Evolutionary conservation across 2,888 invertebrate species (phyloP), one percentile per base, ranked within the genome.

Genomic region (Nemotelus pantherinus): DNA sequence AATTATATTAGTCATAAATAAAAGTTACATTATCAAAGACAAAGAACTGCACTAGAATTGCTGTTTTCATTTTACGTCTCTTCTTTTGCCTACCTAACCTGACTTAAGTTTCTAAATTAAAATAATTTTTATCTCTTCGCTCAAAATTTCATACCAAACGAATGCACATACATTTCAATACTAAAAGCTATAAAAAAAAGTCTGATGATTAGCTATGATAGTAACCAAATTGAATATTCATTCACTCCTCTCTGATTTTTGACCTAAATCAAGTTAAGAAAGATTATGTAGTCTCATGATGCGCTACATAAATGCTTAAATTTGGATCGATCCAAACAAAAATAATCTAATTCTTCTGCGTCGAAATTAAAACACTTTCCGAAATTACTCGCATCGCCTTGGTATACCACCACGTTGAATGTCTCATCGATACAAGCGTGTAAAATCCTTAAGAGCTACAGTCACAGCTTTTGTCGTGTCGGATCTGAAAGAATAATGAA

Each of bases 351-450:
- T 60, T 25, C 5, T 74, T n/a, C 50, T 60, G 48, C 45, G 25
- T 25, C 25, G 25, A 25, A 25, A 25, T 65, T 39, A 9, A 65
- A 65, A 44, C 6, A 65, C 63, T 65, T 65, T 25, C 25, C 25
- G 65, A 47, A 65, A 39, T 9, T 43, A 45, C 10, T 47, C 4
- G 41, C n/a, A 45, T 60, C 48, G 25, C 50, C 39, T 60, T 39
- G n/a, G 50, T 48, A 47, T 74, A 41, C 48, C 74, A 48, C 48
- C 25, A 25, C 25, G 25, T 25, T 25, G 25, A 25, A 45, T 48
- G 9, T 81, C 79, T 91, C 91, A 97, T 90, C 96, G 95, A 88
- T 94, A 97, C 75, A 97, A 90, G 82, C 95, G 91, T 74, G 95
- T 92, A 86, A 97, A 95, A 85, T 95, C 95, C 84, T 94, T 92